Conservation (phyloP, 64 coral and sea anemone species). For the Catalaphyllia jardinei region DNA sequence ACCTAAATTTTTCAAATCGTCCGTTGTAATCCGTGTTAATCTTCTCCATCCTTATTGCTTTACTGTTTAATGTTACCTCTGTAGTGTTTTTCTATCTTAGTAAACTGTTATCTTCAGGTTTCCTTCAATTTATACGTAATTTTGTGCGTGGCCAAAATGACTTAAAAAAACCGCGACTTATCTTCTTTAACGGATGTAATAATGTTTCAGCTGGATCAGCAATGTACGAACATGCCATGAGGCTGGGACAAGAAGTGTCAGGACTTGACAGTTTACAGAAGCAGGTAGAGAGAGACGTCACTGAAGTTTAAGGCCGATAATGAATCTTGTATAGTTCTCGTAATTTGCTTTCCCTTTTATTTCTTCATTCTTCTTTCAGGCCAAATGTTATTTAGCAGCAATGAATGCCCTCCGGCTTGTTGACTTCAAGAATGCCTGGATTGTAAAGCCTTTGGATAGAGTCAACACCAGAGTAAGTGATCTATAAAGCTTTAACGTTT, state of each 20-base stretch:
- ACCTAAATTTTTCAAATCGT: too few species aligned
- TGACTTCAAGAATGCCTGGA: constrained; percentile 93
- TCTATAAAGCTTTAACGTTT: neutral
- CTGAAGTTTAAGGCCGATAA: too few species aligned
- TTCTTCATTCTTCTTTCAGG: constrained; percentile 34
- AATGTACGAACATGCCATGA: constrained; percentile 93
- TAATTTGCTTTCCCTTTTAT: too few species aligned
- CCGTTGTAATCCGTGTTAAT: too few species aligned
- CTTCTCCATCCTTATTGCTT: too few species aligned
- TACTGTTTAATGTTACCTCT: too few species aligned
- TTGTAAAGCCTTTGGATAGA: constrained; percentile 92
- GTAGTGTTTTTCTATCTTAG: too few species aligned
- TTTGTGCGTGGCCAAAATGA: too few species aligned
- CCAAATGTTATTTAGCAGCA: constrained; percentile 96
- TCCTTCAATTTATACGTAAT: too few species aligned
- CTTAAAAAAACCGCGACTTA: too few species aligned
- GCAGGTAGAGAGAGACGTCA: constrained; percentile 65
- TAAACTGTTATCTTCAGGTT: too few species aligned
- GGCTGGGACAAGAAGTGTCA: constrained; percentile 86
- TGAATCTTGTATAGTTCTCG: too few species aligned
- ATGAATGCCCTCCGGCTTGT: constrained; percentile 92
- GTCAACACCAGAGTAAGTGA: constrained; percentile 66
- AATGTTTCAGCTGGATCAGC: constrained; percentile 77
- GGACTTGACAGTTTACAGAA: constrained; percentile 85
- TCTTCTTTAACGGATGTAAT: neutral